Conservation (phyloP, 2,797 vertebrate genomes). For the Sebastolobus alascanus region DNA sequence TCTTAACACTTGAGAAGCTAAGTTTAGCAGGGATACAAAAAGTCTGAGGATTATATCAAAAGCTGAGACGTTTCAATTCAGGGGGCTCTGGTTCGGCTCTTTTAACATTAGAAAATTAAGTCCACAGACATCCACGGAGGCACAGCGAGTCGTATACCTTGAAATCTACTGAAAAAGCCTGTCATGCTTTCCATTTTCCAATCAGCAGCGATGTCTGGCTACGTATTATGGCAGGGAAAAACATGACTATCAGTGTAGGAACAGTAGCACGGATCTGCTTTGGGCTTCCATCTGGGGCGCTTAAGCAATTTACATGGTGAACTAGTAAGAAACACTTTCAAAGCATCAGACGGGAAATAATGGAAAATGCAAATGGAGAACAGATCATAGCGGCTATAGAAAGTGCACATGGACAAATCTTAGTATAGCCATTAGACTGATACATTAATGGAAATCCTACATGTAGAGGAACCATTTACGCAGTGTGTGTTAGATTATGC, state of each 20-base stretch:
- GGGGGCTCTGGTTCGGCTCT: constrained; percentile 4
- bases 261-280: constrained; percentile 30
- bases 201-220: constrained; percentile 39
- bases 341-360: constrained; percentile 58
- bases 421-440: constrained; percentile 57
- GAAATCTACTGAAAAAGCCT: constrained; percentile 34
- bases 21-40: constrained; percentile 8
- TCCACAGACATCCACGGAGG: constrained; percentile 22
- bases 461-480: constrained; percentile 52
- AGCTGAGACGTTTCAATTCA: constrained; percentile 12
- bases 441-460: constrained; percentile 51
- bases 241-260: constrained; percentile 47
- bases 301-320: constrained; percentile 60
- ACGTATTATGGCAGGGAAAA: constrained; percentile 46
- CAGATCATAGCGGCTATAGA: constrained; percentile 42
- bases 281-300: constrained; percentile 44
- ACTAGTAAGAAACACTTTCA: constrained; percentile 59
- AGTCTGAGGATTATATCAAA: constrained; percentile 29
- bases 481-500: constrained; percentile 41
- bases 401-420: constrained; percentile 36
- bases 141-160: constrained; percentile 22
- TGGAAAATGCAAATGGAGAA: constrained; percentile 68
- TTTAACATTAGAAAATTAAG: constrained; percentile 17
- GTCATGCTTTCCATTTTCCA: constrained; percentile 38
- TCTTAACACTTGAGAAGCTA: neutral